Conservation (phyloP, 1,140 invertebrate species). For the Liolophura sinensis region DNA sequence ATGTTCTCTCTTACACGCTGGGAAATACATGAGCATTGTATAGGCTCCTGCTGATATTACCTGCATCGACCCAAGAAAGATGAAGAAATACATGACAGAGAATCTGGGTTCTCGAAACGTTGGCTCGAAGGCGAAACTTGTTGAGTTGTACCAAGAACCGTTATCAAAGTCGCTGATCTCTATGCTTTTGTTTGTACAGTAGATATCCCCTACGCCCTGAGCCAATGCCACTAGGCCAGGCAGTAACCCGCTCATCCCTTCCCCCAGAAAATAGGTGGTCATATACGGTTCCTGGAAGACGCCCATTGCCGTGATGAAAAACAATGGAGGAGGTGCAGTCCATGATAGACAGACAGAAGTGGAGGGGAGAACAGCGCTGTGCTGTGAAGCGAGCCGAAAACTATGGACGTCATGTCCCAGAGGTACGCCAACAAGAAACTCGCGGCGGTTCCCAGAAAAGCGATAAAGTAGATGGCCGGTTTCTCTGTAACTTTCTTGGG, state of each 20-base stretch:
- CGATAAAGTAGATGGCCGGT: conserved; percentile 69
- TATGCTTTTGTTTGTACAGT: background rate
- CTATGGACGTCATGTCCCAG: conserved; percentile 67
- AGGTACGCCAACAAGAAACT: conserved; percentile 72
- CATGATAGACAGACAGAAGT: background rate
- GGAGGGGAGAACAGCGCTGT: background rate
- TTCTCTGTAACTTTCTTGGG: conserved; percentile 56
- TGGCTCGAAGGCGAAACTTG: conserved; percentile 9
- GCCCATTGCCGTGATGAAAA: too few species aligned
- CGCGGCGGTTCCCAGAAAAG: conserved; percentile 67
- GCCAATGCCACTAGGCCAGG: background rate
- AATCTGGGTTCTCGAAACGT: conserved; percentile 15
- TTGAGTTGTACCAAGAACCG: conserved; percentile 11
- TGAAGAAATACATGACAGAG: conserved; percentile 25
- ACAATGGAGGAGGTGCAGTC: background rate
- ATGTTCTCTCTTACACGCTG: background rate
- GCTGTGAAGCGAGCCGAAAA: background rate
- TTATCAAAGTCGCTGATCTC: background rate
- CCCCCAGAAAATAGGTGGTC: background rate
- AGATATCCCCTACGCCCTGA: too few species aligned
- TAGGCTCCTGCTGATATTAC: conserved; percentile 15
- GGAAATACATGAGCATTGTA: conserved; percentile 17
- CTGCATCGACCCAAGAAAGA: conserved; percentile 21
- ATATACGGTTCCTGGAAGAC: background rate
- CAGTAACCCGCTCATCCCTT: too few species aligned